A percentile compares a stretch with the other conserved stretches of the same genome.
Conservation (phyloP, 2,888 invertebrate genomes). For the Chymomyza procnemis region DNA sequence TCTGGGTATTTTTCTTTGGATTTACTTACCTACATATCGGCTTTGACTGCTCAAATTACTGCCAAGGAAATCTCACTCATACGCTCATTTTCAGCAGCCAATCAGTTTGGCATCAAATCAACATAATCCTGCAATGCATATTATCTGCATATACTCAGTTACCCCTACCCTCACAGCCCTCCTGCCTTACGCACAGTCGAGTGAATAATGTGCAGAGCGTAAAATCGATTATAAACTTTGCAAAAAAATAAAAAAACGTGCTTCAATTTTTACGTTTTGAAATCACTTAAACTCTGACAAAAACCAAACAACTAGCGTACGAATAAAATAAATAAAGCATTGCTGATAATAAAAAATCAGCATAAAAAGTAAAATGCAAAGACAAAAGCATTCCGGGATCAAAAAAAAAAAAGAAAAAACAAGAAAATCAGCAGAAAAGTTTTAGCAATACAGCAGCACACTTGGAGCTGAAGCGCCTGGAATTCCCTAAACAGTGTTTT, state of each 20-base stretch:
- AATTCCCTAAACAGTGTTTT: conserved; percentile 52
- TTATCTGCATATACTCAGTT: not conserved
- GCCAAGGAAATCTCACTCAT: not conserved
- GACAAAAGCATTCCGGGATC: not conserved
- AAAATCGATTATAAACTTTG: conserved; percentile 44
- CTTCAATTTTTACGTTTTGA: conserved; percentile 25
- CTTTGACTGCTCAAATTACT: no score
- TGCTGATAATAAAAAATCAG: conserved; percentile 48
- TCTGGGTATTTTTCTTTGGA: no score
- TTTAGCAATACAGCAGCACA: not conserved
- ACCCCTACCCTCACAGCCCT: no score
- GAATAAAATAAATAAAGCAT: conserved; percentile 31
- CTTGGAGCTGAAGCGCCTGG: conserved; percentile 37
- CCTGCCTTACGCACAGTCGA: conserved; percentile 7
- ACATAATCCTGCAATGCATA: not conserved
- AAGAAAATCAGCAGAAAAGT: conserved; percentile 15
- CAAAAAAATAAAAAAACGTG: not conserved
- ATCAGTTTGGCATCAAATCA: not conserved
- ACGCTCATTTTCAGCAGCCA: not conserved
- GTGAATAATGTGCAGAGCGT: conserved; percentile 54
- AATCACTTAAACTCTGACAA: conserved; percentile 38
- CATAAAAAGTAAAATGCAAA: conserved; percentile 20
- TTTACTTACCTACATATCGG: no score
- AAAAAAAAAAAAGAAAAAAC: conserved; percentile 15
- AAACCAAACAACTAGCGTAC: conserved; percentile 6